Conservation (phyloP, 2,888 invertebrate species). For the Caenorhabditis wallacei region DNA sequence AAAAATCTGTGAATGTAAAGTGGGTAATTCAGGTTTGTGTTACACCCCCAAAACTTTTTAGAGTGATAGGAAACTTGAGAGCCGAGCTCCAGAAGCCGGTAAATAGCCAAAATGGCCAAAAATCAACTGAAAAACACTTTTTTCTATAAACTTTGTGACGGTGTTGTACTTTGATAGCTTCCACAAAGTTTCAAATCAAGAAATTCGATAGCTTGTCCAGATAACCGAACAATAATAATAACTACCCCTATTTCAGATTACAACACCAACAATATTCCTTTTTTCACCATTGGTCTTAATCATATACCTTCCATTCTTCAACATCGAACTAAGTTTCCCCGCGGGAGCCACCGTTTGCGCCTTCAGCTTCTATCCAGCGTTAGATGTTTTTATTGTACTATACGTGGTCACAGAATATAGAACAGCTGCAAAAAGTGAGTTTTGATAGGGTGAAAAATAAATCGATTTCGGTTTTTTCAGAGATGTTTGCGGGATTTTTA, state of each 20-base stretch:
- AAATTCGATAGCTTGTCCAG: no score
- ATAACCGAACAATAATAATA: no score
- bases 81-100: no score
- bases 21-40: no score
- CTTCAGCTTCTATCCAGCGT: conserved; percentile 25
- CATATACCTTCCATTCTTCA: conserved; percentile 19
- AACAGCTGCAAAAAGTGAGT: conserved; percentile 15
- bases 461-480: not conserved
- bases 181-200: no score
- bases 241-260: conserved; percentile 7
- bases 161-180: no score
- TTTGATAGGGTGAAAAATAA: not conserved
- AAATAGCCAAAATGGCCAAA: no score
- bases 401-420: conserved; percentile 40
- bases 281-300: conserved; percentile 30
- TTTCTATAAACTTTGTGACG: no score
- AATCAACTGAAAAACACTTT: no score
- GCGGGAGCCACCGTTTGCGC: conserved; percentile 14
- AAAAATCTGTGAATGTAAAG: no score
- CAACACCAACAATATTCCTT: conserved; percentile 23
- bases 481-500: not conserved
- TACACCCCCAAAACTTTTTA: no score
- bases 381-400: conserved; percentile 28
- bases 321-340: conserved; percentile 20
- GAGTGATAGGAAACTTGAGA: no score